Percentiles rank a stretch among this genome's conserved stretches.
phyloP scores from a whole-genome alignment of 2,888 invertebrate genomes.

The Amorpha juglandis region DNA sequence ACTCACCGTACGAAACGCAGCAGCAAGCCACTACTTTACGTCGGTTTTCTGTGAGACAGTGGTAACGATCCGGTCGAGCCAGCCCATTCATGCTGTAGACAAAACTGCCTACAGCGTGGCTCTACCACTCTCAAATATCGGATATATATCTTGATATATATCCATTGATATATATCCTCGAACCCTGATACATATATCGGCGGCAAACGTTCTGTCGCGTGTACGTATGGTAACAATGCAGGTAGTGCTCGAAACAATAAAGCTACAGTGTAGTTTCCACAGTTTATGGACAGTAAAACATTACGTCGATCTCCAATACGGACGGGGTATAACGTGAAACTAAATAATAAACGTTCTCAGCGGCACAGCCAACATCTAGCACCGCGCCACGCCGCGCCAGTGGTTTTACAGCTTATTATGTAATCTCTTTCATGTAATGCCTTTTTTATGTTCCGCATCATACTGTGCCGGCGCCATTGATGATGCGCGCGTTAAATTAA shows the following conservation, averaged over 20 bases:
- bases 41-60: too few species aligned
- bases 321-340: slow-evolving; percentile 34
- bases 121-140: too few species aligned
- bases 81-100: too few species aligned
- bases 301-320: slow-evolving; percentile 51
- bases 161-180: too few species aligned
- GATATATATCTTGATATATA: too few species aligned
- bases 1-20: too few species aligned
- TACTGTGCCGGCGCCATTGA: slow-evolving; percentile 12
- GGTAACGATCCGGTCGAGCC: too few species aligned
- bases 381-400: slow-evolving; percentile 6
- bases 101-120: too few species aligned
- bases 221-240: slow-evolving; percentile 62
- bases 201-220: slow-evolving; percentile 30
- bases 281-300: slow-evolving; percentile 70
- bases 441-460: slow-evolving; percentile 16
- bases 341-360: slow-evolving; percentile 23
- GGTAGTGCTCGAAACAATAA: slow-evolving; percentile 48
- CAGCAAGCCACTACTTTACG: too few species aligned
- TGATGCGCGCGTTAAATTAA: slow-evolving; percentile 15
- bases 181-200: too few species aligned
- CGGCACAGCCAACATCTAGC: neutral
- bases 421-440: slow-evolving; percentile 20
- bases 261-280: slow-evolving; percentile 55
- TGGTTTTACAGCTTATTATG: slow-evolving; percentile 25